Percentiles rank a stretch among this genome's conserved stretches.
These are phyloP conservation scores for Tipula unca DNA, from an alignment of 2,888 invertebrate species.

Conservation along the genomic window DNA sequence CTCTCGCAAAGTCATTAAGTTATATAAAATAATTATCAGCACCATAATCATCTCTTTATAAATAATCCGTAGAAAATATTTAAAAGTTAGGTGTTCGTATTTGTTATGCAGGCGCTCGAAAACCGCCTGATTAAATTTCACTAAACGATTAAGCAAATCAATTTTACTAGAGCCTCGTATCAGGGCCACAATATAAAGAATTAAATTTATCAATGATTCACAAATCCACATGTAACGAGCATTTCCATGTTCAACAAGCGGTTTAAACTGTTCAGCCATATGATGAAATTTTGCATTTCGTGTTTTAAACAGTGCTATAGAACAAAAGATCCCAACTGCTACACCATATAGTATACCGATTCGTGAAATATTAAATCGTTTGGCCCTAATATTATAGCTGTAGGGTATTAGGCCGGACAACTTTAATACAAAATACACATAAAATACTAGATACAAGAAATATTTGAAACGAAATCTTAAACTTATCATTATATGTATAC, in stretches of 20 bases:
- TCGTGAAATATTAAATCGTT: not conserved
- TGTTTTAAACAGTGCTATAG: not conserved
- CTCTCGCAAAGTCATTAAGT: not conserved
- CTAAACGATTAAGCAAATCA: too few species aligned
- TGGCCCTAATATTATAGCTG: not conserved
- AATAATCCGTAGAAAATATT: not conserved
- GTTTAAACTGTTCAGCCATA: not conserved
- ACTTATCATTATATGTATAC: not conserved
- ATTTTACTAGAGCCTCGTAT: not conserved
- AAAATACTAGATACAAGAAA: not conserved
- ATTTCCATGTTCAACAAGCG: not conserved
- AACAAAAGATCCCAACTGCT: not conserved
- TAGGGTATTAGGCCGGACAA: not conserved
- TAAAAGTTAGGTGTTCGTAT: not conserved
- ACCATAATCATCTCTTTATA: not conserved
- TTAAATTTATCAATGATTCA: not conserved
- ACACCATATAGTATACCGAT: not conserved
- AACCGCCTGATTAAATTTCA: not conserved
- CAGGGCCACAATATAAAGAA: not conserved
- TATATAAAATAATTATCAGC: not conserved
- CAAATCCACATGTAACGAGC: not conserved
- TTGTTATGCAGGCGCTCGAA: not conserved
- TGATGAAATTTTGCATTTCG: not conserved
- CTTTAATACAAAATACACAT: not conserved
- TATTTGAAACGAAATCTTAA: not conserved